phyloP scores from a whole-genome alignment of 2,797 vertebrate species.

The Mycteria americana region DNA sequence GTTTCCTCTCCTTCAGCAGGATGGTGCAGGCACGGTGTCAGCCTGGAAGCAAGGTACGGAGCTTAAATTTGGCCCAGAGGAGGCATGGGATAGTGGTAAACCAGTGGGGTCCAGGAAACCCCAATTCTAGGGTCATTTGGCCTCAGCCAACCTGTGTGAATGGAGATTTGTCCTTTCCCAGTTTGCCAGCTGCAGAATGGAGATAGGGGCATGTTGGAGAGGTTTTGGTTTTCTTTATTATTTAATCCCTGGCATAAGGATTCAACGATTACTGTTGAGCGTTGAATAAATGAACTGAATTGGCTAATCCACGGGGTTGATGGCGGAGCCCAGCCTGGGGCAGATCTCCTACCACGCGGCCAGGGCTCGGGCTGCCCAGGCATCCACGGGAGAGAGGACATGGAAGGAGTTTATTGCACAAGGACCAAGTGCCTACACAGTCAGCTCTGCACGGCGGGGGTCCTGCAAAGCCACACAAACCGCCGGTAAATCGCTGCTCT shows the following conservation, averaged over 20 bases:
- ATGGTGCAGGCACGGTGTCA: neutral
- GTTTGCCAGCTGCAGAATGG: neutral
- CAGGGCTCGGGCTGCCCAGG: neutral
- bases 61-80: neutral
- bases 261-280: fast-evolving
- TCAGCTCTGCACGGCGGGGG: fast-evolving
- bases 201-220: neutral
- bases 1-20: neutral
- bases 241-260: neutral
- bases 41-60: neutral
- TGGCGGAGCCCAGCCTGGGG: neutral
- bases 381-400: fast-evolving
- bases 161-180: neutral
- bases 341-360: neutral
- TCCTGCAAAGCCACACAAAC: neutral
- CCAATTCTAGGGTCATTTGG: neutral
- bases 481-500: fast-evolving
- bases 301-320: fast-evolving
- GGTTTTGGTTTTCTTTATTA: neutral
- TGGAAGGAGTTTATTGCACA: neutral
- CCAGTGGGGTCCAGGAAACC: fast-evolving
- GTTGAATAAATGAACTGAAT: fast-evolving
- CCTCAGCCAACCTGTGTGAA: neutral
- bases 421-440: fast-evolving
- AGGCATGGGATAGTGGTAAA: neutral